Base-by-base conservation (phyloP, 2,888 invertebrate genomes). In the Sminthurides aquaticus region DNA sequence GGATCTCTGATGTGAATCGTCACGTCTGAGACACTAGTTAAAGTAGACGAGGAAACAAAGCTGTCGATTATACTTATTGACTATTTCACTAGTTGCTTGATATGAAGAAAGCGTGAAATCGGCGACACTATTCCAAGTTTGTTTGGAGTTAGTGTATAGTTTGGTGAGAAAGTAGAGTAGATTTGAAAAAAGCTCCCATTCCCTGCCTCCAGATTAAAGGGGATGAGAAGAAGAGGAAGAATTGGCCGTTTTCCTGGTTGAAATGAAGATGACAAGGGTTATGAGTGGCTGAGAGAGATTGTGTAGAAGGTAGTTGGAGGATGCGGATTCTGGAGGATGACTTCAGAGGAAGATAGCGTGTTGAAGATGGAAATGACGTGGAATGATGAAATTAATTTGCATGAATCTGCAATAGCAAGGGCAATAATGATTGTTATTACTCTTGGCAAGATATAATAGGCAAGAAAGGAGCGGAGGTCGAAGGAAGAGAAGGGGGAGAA, bases 361-460 rank as follows among this genome's bases (percentile, higher is more conserved):
- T 20, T 52, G 18, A 20, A 52, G 52, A 52, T 52, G 52, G 52
- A 52, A 52, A 52, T 52, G 52, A 52, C 52, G 20, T 52, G 52
- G 22, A 52, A 52, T 52, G 52, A 52, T 52, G 52, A 52, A 52
- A 52, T 52, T 52, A 52, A 52, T 52, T 52, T 52, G 52, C 52
- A 52, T 52, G 52, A 52, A 52, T 52, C 52, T 52, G 52, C 52
- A 52, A 52, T 52, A 52, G 52, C 15, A 15, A 52, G 20, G 22
- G 52, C 22, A 52, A 52, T 52, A 52, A 52, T 52, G 11, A 52
- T 52, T 52, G 52, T 52, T 52, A 52, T 15, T 52, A 22, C 52
- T 52, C 43, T 34, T 34, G 43, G 8, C 5, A 15, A 5, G 15
- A 34, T 34, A 15, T 34, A 11, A 5, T 15, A 34, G 15, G 43